Conservation (phyloP, 2,888 invertebrate species). For the Eulithis testata region DNA sequence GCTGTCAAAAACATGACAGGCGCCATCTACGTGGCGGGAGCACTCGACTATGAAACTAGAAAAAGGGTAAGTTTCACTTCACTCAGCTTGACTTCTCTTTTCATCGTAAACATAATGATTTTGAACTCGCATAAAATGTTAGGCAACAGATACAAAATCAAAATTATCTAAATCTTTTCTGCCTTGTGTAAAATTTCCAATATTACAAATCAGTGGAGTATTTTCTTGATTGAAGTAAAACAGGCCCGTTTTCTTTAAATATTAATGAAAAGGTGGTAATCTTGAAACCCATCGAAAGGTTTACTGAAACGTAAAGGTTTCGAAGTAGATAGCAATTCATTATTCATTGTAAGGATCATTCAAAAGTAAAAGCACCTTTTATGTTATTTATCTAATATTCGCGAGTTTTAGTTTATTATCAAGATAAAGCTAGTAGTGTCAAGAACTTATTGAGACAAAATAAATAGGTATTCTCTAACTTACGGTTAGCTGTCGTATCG, state of each 20-base stretch:
- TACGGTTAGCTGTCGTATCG: too few species aligned
- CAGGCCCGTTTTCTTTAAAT: neutral
- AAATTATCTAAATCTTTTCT: neutral
- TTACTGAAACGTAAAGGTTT: constrained; percentile 1
- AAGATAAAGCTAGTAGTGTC: too few species aligned
- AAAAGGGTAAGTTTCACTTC: constrained; percentile 91
- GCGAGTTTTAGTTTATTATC: too few species aligned
- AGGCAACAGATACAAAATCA: neutral
- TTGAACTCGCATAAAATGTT: neutral
- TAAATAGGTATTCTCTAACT: too few species aligned
- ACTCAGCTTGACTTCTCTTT: constrained; percentile 3
- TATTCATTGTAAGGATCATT: neutral
- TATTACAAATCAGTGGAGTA: neutral
- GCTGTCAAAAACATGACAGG: constrained; percentile 99
- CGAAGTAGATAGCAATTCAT: neutral
- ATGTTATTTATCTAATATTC: too few species aligned
- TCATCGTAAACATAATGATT: neutral
- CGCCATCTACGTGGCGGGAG: constrained; percentile 98
- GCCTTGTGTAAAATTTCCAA: neutral
- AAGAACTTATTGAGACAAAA: too few species aligned
- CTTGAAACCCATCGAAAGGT: constrained; percentile 1
- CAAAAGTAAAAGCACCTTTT: too few species aligned
- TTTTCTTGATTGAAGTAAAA: neutral
- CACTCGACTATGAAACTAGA: constrained; percentile 97
- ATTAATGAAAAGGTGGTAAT: neutral